Base-by-base conservation (phyloP, 1,140 invertebrate genomes). In the Drosophila tani region DNA sequence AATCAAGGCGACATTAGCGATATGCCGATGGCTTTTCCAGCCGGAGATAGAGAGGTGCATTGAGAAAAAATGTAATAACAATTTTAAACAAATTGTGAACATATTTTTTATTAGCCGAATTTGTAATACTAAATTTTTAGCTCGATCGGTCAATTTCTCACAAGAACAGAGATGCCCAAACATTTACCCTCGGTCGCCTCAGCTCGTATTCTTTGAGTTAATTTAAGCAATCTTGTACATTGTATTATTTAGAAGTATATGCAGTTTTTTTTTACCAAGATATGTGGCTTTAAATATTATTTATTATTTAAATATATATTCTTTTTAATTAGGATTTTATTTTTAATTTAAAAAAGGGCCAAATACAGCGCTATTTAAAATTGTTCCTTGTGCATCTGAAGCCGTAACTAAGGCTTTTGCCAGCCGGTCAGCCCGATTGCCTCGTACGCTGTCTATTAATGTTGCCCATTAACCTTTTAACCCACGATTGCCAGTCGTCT, bases 391-490 rank as follows among this genome's bases (percentile, higher is more conserved):
- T 76, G 67, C 41, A 56, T 15, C 29, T 29, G 27, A 43, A 60
- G 58, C 51, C 29, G 45, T 27, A 73, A 24, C 62, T 53, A 59
- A 47, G 45, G 60, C 53, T 27, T 43, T 59, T 56, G 59, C 58
- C 45, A 79, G 45, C 66, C 66, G 76, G 66, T 73, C 68, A 74
- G 67, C 55, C 50, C 60, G 69, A 79, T 84, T 64, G 79, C 75
- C 79, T 80, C 75, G 83, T 87, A 82, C 77, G 69, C 45, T 66
- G 77, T 73, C 85, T 81, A 88, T 88, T 88, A 88, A 88, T 88
- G 85, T 69, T 88, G 85, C 85, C 85, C 85, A 88, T 88, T 88
- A 88, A 88, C 85, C 85, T 68, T 69, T 70, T 90, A 67, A 88
- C 85, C 81, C 66, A 40, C 49, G 59, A 82, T 87, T 86, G 79